phyloP scores from a whole-genome alignment of 2,113 vertebrate genomes.

The Gorsachius goisagi region DNA sequence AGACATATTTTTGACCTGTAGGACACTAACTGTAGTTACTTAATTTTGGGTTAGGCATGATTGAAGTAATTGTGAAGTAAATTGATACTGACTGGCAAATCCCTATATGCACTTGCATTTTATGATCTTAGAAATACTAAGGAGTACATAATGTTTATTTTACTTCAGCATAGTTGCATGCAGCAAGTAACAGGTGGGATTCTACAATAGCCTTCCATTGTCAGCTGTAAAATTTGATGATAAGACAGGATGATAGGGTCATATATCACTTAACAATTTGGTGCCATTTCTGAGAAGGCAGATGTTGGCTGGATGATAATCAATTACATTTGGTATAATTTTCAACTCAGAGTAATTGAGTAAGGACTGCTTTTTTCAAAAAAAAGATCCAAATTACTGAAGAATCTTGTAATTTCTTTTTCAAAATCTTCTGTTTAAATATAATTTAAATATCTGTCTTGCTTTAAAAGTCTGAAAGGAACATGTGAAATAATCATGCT shows the following conservation, averaged over 20 bases:
- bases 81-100: not conserved
- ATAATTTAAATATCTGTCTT: not conserved
- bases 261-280: not conserved
- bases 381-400: not conserved
- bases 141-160: not conserved
- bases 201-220: not conserved
- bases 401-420: not conserved
- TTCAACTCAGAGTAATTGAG: not conserved
- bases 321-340: not conserved
- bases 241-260: not conserved
- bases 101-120: not conserved
- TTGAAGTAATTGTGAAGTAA: not conserved
- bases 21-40: not conserved
- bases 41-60: not conserved
- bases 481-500: not conserved
- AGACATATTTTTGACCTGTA: not conserved
- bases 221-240: not conserved
- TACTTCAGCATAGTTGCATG: not conserved
- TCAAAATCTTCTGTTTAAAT: not conserved
- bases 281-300: not conserved
- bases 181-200: not conserved
- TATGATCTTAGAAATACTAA: not conserved
- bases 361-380: not conserved
- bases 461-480: not conserved
- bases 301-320: not conserved